Base-by-base conservation (phyloP, 30 jellyfish, hydroid and myxozoan species). In the Aurelia sp. region DNA sequence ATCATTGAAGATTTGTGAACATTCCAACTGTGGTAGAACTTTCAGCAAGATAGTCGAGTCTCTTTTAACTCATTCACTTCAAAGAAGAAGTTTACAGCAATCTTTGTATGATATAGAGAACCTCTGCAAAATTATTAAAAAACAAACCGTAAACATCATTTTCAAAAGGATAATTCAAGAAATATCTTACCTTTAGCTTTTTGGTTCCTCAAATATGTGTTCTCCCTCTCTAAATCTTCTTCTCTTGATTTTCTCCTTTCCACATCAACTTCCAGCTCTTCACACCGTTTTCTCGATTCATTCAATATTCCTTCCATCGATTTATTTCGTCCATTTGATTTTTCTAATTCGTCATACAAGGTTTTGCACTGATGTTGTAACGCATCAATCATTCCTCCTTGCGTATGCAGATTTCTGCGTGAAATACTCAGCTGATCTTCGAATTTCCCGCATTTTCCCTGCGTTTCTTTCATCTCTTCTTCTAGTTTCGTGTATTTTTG, bases 361-460 rank as follows among this genome's bases (percentile, higher is more conserved):
- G 98, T 87, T 74, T 92, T 81, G 63, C 98, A 92, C 60, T 92
- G 98, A 52, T 92, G 96, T 62, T 92, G 98, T 79, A 92, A 44
- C 27, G 97, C 98, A 62, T 92, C 98, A 21, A 92, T 90, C 97
- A 92, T 92, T 8, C 93, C 81, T 5, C 97, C 98, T 76, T 92
- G 98, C 8, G 97, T 92, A 50, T 92, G 97, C 65, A 92, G 79
- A 40, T 92, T 92, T 37, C 81, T 86, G 66, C 98, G 95, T 3
- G 97, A 65, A 27, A 73, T 40, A 22, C 74, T 86, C 61, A 92
- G 82, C 81, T 86, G 96, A 51, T 92, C 97, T 33, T 92, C 92
- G 81, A 92, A 83, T 66, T 87, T 82, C 53, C 76, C 76, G 87
- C 96, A 92, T 61, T 91, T 91, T 58, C 66, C 79, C 21, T 88